These are phyloP conservation scores for Drosophila virilis DNA, from an alignment of 1,140 invertebrate species.

Conservation along the genomic window DNA sequence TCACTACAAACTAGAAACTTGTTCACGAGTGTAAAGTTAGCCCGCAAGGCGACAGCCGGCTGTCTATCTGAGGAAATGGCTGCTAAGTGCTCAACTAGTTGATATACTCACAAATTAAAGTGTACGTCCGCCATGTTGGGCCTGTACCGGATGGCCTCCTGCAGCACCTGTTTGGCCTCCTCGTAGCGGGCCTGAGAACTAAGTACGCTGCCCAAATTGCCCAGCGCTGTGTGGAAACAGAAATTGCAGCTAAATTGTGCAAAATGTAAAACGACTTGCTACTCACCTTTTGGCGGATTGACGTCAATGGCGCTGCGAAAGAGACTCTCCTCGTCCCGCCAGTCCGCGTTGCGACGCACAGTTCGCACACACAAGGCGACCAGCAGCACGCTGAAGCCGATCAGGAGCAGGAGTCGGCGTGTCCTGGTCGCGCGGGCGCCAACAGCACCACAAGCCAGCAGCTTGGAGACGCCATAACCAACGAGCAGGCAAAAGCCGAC, in stretches of 20 bases:
- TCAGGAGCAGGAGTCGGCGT: constrained; percentile 84
- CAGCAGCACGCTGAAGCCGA: constrained; percentile 87
- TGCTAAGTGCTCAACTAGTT: constrained; percentile 16
- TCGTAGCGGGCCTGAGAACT: constrained; percentile 92
- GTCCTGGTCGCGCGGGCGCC: constrained; percentile 63
- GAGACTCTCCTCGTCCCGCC: constrained; percentile 96
- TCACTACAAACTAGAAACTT: too few relatives aligned
- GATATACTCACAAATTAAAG: constrained; percentile 96
- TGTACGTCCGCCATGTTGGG: constrained; percentile 98
- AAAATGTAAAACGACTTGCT: neutral
- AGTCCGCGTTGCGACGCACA: constrained; percentile 93
- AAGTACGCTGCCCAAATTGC: constrained; percentile 96
- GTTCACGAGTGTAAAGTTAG: neutral
- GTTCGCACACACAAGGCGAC: constrained; percentile 91
- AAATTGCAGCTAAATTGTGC: neutral
- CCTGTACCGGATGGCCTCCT: constrained; percentile 93
- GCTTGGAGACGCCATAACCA: constrained; percentile 89
- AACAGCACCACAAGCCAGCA: constrained; percentile 66
- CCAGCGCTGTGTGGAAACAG: constrained; percentile 89
- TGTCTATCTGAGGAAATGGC: constrained; percentile 7
- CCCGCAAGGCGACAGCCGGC: neutral
- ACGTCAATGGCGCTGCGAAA: constrained; percentile 95
- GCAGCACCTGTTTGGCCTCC: constrained; percentile 95
- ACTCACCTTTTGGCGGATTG: constrained; percentile 98
- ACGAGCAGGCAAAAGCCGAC: constrained; percentile 96